Evolutionary conservation across 2,113 vertebrate species (phyloP).

Genomic region (Corynorhinus townsendii): DNA sequence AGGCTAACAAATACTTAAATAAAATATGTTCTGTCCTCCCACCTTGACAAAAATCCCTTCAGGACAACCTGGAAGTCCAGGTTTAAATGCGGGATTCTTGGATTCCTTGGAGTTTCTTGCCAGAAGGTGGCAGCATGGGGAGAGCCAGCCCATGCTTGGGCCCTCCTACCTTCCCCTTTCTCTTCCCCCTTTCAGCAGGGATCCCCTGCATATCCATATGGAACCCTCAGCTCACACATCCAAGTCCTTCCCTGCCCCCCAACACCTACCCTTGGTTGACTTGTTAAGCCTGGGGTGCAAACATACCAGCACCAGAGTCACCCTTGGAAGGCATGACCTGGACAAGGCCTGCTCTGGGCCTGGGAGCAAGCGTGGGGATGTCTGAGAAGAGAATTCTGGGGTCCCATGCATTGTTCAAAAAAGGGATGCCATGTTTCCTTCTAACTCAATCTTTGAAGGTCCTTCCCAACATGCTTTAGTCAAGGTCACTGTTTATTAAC

Average conservation of each 20-base stretch:
- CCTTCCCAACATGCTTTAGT: neutral
- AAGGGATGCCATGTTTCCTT: too few relatives aligned
- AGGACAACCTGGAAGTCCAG: neutral
- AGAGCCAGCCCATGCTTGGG: neutral
- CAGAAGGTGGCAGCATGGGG: neutral
- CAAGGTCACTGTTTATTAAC: neutral
- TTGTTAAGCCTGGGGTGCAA: neutral
- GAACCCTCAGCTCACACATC: neutral
- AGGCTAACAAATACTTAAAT: neutral
- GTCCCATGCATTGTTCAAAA: neutral
- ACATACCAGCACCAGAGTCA: neutral
- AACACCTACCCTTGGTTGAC: neutral
- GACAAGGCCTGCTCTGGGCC: neutral
- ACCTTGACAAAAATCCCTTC: slow-evolving; percentile 42
- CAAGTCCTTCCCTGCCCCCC: too few relatives aligned
- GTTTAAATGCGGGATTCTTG: neutral
- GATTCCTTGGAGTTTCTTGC: neutral
- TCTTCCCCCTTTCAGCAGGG: neutral
- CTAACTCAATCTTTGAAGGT: neutral
- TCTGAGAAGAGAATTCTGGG: neutral
- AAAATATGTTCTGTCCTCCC: neutral
- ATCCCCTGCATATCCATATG: neutral
- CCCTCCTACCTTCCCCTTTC: neutral
- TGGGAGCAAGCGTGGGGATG: neutral
- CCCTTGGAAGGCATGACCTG: neutral